Conservation (phyloP, 2,888 invertebrate genomes). For the Tetrapedia diversipes region DNA sequence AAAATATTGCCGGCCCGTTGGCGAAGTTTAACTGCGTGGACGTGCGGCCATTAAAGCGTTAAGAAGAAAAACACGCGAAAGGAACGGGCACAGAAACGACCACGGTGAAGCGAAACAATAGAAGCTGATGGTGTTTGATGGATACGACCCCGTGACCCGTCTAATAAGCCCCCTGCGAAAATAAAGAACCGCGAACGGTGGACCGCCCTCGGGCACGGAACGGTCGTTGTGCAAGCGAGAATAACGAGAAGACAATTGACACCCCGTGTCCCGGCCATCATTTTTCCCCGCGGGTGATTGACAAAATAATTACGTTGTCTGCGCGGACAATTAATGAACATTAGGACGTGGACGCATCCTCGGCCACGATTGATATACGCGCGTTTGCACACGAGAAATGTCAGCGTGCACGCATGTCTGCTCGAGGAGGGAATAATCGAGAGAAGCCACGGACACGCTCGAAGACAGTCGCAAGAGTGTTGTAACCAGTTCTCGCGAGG, state of each 20-base stretch:
- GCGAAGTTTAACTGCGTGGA: too few species aligned
- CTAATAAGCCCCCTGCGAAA: conserved; percentile 71
- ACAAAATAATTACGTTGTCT: conserved; percentile 66
- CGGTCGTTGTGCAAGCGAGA: conserved; percentile 38
- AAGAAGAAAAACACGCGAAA: conserved; percentile 20
- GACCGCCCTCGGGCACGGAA: conserved; percentile 46
- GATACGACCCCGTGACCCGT: conserved; percentile 72
- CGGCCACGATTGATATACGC: conserved; percentile 43
- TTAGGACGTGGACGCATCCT: conserved; percentile 25
- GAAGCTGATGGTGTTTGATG: conserved; percentile 74
- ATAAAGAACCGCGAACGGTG: conserved; percentile 63
- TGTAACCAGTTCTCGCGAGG: conserved; percentile 11
- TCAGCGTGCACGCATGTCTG: conserved; percentile 20
- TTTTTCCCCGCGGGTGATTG: conserved; percentile 52
- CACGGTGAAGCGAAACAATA: conserved; percentile 71
- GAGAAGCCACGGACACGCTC: background rate
- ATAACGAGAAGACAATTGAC: conserved; percentile 58
- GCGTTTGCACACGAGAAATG: conserved; percentile 24
- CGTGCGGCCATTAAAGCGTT: too few species aligned
- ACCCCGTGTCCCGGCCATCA: conserved; percentile 40
- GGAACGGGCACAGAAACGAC: conserved; percentile 36
- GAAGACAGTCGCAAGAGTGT: conserved; percentile 13
- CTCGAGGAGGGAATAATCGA: conserved; percentile 6
- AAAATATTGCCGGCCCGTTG: too few species aligned
- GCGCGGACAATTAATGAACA: conserved; percentile 55